Evolutionary conservation across 2,888 invertebrate genomes (phyloP).

Genomic region (Ctenicera cuprea): DNA sequence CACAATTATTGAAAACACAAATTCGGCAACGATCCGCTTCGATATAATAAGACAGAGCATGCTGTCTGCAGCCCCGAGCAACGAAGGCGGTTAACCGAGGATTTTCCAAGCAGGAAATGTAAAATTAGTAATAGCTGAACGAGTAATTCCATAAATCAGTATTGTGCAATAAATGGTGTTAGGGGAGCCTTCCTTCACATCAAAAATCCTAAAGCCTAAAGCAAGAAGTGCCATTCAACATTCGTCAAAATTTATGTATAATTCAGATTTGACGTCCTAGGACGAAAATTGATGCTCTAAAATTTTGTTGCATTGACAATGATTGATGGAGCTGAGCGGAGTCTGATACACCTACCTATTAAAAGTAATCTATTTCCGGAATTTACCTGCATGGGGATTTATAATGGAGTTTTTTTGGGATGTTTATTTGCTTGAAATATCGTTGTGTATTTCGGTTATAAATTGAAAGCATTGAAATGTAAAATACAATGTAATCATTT

Average conservation of each 20-base stretch:
- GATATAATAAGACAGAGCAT: constrained; percentile 10
- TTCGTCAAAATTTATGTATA: constrained; percentile 44
- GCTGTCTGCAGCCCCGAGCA: background rate
- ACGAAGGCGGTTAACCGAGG: background rate
- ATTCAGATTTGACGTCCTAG: constrained; percentile 34
- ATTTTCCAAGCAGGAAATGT: background rate
- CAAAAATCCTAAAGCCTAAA: constrained; percentile 17
- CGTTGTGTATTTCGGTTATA: background rate
- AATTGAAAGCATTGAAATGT: no score
- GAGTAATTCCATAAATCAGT: background rate
- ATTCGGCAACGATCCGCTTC: constrained; percentile 6
- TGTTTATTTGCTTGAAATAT: background rate
- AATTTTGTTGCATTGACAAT: constrained; percentile 44
- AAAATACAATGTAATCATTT: no score
- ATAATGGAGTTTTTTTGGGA: constrained; percentile 12
- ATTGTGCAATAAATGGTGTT: background rate
- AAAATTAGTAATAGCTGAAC: background rate
- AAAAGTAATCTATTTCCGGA: constrained; percentile 33
- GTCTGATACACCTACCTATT: constrained; percentile 41
- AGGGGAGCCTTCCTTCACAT: background rate
- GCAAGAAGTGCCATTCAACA: constrained; percentile 12
- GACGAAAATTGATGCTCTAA: constrained; percentile 47
- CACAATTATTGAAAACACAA: constrained; percentile 12
- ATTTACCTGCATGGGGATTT: constrained; percentile 22
- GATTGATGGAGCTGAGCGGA: constrained; percentile 39